Evolutionary conservation across 2,113 vertebrate genomes (phyloP), one percentile per base, ranked within the genome.

Genomic region (Dunckerocampus dactyliophorus): DNA sequence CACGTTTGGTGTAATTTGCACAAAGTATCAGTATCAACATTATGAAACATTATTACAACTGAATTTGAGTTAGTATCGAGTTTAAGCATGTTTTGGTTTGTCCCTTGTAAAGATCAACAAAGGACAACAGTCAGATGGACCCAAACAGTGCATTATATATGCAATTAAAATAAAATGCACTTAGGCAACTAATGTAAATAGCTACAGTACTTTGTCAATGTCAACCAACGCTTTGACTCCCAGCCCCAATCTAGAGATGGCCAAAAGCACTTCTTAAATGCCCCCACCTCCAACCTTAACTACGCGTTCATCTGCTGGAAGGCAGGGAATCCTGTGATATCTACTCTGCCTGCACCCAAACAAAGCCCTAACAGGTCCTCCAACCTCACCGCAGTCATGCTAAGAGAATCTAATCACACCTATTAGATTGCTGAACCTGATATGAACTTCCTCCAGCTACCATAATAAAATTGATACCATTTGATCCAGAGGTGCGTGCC

Each of bases 351-450:
- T 17, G 9, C 52, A n/a, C 52, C 28, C 24, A 19, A 12, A 37
- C 17, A 39, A 39, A 19, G 31, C 52, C 28, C 52, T 19, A 37
- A 54, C 28, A 37, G 17, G 10, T 54, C 28, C 31, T 6, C 11
- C 31, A 17, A 37, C 8, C 55, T 28, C 51, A 73, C 50, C 42
- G 34, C 57, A 50, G 74, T 72, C 68, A 76, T 54, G 34, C 77
- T 71, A 42, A 67, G 16, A 47, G 76, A 84, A 88, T 79, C 75
- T 84, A 84, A 83, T 89, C 82, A 79, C 74, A 68, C 34, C 39
- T 68, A 72, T 70, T 79, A 77, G 83, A 86, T 84, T 0, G 51
- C 45, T 67, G 59, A 57, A 62, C 19, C 53, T 17, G 86, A 88
- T 85, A 86, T 19, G 51, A 69, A 85, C 72, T 68, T 82, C 77